phyloP scores from a whole-genome alignment of 2,797 vertebrate genomes.

The Pitangus sulphuratus region DNA sequence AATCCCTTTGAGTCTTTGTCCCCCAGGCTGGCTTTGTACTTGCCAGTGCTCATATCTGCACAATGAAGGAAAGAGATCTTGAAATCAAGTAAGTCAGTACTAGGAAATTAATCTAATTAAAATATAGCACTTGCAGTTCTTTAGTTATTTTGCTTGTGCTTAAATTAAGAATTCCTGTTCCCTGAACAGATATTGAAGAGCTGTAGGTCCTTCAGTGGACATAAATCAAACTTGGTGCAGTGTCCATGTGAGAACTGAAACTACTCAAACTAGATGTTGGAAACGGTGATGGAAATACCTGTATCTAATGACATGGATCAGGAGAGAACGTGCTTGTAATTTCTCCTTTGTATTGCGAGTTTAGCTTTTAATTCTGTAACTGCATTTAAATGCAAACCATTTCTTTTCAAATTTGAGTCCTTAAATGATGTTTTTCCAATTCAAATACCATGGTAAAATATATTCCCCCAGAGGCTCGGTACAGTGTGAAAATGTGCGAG shows the following conservation, averaged over 20 bases:
- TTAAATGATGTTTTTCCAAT: slow-evolving; percentile 51
- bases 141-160: background rate
- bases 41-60: background rate
- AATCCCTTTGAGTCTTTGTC: background rate
- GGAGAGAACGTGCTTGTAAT: background rate
- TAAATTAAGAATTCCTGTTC: background rate
- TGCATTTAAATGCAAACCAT: background rate
- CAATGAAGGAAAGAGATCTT: background rate
- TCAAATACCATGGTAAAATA: slow-evolving; percentile 40
- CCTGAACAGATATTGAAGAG: background rate
- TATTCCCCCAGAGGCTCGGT: slow-evolving; percentile 28
- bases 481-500: slow-evolving; percentile 21
- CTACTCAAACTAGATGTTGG: background rate
- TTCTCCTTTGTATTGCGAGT: background rate
- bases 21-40: background rate
- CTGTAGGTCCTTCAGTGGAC: background rate
- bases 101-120: background rate
- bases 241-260: background rate
- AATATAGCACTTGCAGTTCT: background rate
- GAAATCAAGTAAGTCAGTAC: background rate
- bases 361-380: background rate
- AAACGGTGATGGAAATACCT: background rate
- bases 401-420: slow-evolving; percentile 13
- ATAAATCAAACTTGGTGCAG: background rate
- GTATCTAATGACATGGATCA: background rate